These are phyloP conservation scores for Gymnorhina tibicen DNA, from an alignment of 2,113 vertebrate genomes.

Conservation along the genomic window DNA sequence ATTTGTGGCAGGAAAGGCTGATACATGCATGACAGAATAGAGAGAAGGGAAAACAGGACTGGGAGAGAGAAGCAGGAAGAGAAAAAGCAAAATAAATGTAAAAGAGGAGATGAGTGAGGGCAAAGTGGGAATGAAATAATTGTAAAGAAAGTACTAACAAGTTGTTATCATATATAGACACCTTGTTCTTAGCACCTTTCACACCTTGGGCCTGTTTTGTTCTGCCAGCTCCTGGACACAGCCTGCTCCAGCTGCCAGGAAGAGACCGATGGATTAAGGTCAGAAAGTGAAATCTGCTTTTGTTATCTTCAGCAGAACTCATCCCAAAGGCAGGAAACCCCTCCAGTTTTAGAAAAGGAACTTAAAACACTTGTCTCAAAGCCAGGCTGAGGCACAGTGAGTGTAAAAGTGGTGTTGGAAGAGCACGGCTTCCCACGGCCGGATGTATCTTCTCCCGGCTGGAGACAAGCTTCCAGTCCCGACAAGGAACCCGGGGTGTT, in stretches of 20 bases:
- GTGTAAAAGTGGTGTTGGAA: not conserved
- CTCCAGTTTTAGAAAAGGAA: not conserved
- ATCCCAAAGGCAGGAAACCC: not conserved
- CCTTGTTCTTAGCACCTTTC: not conserved
- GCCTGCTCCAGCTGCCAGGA: not conserved
- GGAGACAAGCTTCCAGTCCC: not conserved
- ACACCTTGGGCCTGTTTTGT: not conserved
- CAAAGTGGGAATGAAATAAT: not conserved
- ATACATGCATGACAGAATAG: not conserved
- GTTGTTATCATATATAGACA: not conserved
- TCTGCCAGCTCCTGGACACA: not conserved
- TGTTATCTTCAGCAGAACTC: not conserved
- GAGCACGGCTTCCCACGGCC: not conserved
- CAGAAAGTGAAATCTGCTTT: not conserved
- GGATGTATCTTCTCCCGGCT: not conserved
- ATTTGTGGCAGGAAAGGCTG: slow-evolving; percentile 20
- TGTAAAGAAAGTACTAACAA: not conserved
- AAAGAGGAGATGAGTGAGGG: not conserved
- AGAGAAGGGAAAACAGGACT: not conserved
- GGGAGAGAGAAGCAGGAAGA: not conserved
- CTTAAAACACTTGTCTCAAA: not conserved
- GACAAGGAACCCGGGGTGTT: not conserved
- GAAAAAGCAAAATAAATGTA: not conserved
- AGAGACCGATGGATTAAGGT: not conserved
- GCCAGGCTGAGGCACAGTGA: not conserved